A percentile compares a stretch with the other conserved stretches of the same genome.
phyloP scores from a whole-genome alignment of 2,113 vertebrate genomes.

The Cnemophilus loriae region DNA sequence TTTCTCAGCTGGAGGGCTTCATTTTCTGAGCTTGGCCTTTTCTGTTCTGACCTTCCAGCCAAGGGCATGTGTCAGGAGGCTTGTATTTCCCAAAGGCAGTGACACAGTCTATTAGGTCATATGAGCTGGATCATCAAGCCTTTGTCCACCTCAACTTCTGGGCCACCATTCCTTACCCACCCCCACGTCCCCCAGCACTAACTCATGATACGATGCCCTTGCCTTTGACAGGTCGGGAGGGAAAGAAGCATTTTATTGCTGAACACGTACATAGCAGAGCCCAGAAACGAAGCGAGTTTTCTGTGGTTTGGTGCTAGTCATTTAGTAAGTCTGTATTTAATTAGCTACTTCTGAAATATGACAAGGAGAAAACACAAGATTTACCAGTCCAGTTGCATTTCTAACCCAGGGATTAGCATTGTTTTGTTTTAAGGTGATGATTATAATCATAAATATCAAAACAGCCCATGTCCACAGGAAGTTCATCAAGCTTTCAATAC shows the following conservation, averaged over 20 bases:
- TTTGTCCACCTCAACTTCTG: slow-evolving; percentile 36
- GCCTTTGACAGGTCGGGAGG: neutral
- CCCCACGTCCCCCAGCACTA: neutral
- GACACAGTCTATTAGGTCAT: slow-evolving; percentile 59
- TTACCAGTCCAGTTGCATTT: neutral
- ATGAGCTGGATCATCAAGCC: slow-evolving; percentile 24
- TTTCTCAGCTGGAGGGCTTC: slow-evolving; percentile 55
- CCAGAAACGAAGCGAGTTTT: neutral
- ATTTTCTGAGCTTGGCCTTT: slow-evolving; percentile 53
- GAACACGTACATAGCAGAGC: slow-evolving; percentile 22
- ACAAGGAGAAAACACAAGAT: slow-evolving; percentile 3
- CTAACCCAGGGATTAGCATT: neutral
- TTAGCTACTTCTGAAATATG: slow-evolving; percentile 25
- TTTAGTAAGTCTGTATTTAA: slow-evolving; percentile 38
- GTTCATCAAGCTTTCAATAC: neutral
- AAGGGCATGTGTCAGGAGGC: slow-evolving; percentile 52
- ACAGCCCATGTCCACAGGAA: neutral
- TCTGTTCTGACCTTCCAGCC: slow-evolving; percentile 66
- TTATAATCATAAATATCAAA: neutral
- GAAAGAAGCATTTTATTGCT: slow-evolving; percentile 36
- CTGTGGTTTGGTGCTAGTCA: neutral
- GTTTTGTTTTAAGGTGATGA: neutral
- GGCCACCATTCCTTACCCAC: slow-evolving; percentile 35
- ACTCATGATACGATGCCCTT: neutral
- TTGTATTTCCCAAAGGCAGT: slow-evolving; percentile 55